Evolutionary conservation across 2,797 vertebrate species (phyloP).

Genomic region (Parotocinclus haroldoi): DNA sequence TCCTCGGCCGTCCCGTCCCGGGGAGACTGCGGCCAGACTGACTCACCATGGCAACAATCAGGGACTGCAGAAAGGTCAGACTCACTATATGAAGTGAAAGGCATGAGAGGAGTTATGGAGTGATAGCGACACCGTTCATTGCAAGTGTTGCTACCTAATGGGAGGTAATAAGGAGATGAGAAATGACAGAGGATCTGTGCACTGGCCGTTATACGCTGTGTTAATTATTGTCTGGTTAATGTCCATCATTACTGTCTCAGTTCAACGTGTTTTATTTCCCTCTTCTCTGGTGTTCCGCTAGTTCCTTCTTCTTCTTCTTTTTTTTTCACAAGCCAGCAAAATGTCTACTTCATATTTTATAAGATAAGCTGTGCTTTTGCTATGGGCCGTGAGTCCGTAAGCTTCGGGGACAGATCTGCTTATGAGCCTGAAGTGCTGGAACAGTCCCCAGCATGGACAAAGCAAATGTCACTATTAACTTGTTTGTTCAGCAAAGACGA

Average conservation of each 20-base stretch:
- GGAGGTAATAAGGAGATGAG: constrained; percentile 46
- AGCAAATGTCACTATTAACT: constrained; percentile 57
- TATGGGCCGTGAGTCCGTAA: constrained; percentile 23
- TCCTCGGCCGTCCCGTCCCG: constrained; percentile 24
- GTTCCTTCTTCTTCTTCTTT: no score
- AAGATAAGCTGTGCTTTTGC: constrained; percentile 29
- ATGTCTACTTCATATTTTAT: constrained; percentile 35
- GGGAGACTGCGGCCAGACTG: constrained; percentile 38
- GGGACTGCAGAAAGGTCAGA: constrained; percentile 54
- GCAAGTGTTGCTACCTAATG: constrained; percentile 36
- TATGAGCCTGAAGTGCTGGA: constrained; percentile 44
- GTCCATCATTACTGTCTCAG: constrained; percentile 18
- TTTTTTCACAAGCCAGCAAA: constrained; percentile 27
- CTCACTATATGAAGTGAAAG: constrained; percentile 43
- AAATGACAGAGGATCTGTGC: constrained; percentile 23
- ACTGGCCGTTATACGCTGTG: constrained; percentile 27
- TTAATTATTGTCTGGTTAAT: constrained; percentile 43
- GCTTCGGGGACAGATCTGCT: constrained; percentile 27
- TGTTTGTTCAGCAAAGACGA: constrained; percentile 58
- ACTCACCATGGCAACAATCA: constrained; percentile 47
- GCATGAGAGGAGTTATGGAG: constrained; percentile 31
- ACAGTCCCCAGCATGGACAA: constrained; percentile 26
- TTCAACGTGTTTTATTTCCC: constrained; percentile 5
- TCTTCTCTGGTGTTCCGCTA: not conserved
- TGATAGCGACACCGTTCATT: constrained; percentile 38